Evolutionary conservation across 2,888 invertebrate species (phyloP).

Genomic region (Torymus tubicola): DNA sequence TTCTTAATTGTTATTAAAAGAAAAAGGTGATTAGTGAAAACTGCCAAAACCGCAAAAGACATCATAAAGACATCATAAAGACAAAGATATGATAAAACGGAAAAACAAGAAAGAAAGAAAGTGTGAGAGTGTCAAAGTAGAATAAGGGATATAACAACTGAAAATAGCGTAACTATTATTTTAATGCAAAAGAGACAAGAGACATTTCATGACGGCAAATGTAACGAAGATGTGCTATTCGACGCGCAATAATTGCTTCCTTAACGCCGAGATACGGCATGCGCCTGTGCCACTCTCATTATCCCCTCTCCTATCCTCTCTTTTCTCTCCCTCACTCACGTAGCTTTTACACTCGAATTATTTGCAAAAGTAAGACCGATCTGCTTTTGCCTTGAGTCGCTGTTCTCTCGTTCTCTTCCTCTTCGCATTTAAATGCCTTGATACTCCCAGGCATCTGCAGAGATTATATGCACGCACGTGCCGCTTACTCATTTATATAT

Average conservation of each 20-base stretch:
- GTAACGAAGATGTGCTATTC: conserved; percentile 28
- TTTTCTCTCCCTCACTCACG: not conserved
- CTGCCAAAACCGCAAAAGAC: too few species aligned
- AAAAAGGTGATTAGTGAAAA: too few species aligned
- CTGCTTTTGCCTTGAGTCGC: conserved; percentile 37
- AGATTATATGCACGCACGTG: not conserved
- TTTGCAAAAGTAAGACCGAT: conserved; percentile 64
- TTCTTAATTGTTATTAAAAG: too few species aligned
- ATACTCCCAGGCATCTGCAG: not conserved
- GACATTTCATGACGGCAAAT: conserved; percentile 13
- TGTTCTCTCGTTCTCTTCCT: conserved; percentile 10
- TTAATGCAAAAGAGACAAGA: conserved; percentile 15
- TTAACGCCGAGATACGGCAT: conserved; percentile 6
- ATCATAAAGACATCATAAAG: too few species aligned
- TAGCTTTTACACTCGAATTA: conserved; percentile 64
- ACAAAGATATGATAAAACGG: not conserved
- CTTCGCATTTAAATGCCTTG: conserved; percentile 43
- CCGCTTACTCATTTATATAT: conserved; percentile 17
- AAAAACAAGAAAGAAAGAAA: conserved; percentile 2
- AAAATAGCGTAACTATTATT: conserved; percentile 25
- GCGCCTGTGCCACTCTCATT: not conserved
- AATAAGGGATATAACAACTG: not conserved
- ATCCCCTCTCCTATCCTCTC: too few species aligned
- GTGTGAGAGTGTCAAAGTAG: not conserved
- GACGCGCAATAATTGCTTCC: conserved; percentile 49